Evolutionary conservation across 2,888 invertebrate species (phyloP).

Genomic region (Tigriopus californicus): DNA sequence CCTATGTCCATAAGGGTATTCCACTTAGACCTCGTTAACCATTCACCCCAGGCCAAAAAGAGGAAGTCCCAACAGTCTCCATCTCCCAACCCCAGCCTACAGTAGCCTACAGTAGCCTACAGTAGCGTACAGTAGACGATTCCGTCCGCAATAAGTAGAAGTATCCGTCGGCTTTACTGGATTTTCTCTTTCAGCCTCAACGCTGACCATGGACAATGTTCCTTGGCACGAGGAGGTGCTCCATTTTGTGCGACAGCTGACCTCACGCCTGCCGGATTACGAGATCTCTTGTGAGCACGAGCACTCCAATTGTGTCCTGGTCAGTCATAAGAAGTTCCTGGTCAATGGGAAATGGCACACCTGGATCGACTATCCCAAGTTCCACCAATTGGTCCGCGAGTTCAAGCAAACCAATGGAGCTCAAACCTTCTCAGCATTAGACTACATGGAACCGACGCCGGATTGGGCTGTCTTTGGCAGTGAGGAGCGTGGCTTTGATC

Average conservation of each 20-base stretch:
- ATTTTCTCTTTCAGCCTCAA: slow-evolving; percentile 14
- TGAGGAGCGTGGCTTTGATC: slow-evolving; percentile 36
- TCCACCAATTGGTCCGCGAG: slow-evolving; percentile 30
- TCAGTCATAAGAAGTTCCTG: slow-evolving; percentile 33
- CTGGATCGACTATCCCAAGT: slow-evolving; percentile 38
- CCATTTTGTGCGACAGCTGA: slow-evolving; percentile 31
- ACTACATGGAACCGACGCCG: slow-evolving; percentile 35
- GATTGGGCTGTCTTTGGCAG: slow-evolving; percentile 36
- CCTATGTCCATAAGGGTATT: no score
- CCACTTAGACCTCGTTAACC: no score
- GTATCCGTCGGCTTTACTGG: no score
- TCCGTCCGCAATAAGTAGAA: no score
- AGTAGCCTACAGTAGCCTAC: no score
- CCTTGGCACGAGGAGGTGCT: slow-evolving; percentile 40
- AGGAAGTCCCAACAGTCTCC: no score
- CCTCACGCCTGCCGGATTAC: slow-evolving; percentile 30
- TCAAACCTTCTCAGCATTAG: slow-evolving; percentile 31
- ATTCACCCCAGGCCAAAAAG: no score
- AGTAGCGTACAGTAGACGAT: no score
- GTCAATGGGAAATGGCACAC: slow-evolving; percentile 33
- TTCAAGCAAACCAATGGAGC: slow-evolving; percentile 26
- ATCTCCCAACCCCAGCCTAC: no score
- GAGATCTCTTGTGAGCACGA: slow-evolving; percentile 38
- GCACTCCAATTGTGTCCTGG: slow-evolving; percentile 38
- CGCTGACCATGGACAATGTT: slow-evolving; percentile 38